A percentile compares a stretch with the other conserved stretches of the same genome.
phyloP scores from a whole-genome alignment of 2,797 vertebrate genomes.

The Champsocephalus gunnari region DNA sequence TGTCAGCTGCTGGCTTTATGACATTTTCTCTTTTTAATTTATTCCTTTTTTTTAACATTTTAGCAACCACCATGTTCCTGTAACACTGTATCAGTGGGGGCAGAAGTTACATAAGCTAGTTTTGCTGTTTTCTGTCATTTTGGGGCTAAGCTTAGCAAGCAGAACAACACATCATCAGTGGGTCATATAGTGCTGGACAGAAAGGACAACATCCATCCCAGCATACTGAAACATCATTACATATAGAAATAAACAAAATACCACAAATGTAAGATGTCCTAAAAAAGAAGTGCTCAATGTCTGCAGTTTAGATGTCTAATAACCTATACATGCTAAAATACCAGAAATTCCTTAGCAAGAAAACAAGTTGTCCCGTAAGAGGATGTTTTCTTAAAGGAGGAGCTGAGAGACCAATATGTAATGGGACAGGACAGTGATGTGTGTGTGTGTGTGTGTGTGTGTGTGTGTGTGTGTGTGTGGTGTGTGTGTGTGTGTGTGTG shows the following conservation, averaged over 20 bases:
- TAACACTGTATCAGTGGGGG: too few species aligned
- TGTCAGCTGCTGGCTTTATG: too few species aligned
- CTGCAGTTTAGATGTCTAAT: neutral
- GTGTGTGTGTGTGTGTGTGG: slow-evolving; percentile 6
- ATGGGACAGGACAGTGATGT: slow-evolving; percentile 9
- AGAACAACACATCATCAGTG: neutral
- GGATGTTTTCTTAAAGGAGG: slow-evolving; percentile 4
- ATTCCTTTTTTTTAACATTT: too few species aligned
- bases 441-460: neutral
- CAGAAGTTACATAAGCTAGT: neutral
- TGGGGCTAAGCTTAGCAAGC: neutral
- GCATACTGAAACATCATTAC: neutral
- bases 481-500: neutral
- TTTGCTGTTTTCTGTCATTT: neutral
- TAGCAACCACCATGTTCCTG: too few species aligned
- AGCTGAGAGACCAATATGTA: slow-evolving; percentile 32
- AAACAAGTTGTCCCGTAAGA: neutral
- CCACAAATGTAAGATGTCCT: neutral
- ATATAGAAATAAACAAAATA: neutral
- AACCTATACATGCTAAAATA: neutral
- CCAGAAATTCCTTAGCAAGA: neutral
- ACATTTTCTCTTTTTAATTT: too few species aligned
- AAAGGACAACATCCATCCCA: neutral
- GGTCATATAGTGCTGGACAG: too few species aligned
- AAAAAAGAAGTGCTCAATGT: neutral